Evolutionary conservation across 2,113 vertebrate species (phyloP), one percentile per base, ranked within the genome.

Genomic region (Gallinago media): DNA sequence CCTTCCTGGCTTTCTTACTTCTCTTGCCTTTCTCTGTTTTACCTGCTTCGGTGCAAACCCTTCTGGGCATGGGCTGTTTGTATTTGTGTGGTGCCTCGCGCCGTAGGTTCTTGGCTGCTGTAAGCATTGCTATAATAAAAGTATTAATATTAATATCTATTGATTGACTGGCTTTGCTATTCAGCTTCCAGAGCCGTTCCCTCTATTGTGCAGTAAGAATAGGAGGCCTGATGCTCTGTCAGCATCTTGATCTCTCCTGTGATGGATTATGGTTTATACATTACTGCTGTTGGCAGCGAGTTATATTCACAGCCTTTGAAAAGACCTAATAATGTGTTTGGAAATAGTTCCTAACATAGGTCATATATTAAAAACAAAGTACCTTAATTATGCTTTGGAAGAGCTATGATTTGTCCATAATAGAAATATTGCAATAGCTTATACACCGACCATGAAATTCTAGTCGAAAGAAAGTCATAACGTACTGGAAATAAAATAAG

Each of bases 331-430:
- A 84, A 77, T 84, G 84, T 50, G 66, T 66, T 91, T 85, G 92
- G 93, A 95, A 90, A 49, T 73, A 81, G 70, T 90, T 80, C 84
- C 82, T 82, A 84, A 77, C 44, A 4, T 9, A 9, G 88, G 79
- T 74, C 70, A 0, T 95, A 61, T 68, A 86, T 97, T 96, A 95
- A 88, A 89, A 47, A 50, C 10, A 4, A 91, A 95, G 67, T 62
- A 86, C 89, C 91, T 87, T 95, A 96, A 94, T 96, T 93, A 87
- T 62, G 87, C 77, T 82, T 65, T 78, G 91, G 44, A 81, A 92
- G 81, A 91, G 78, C 92, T 82, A 27, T 92, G 90, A 11, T 95
- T 92, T 74, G 62, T 72, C 89, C 58, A 14, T 74, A 63, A 75
- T 6, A 56, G 85, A 84, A 92, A 58, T 79, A 76, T 4, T 54